Percentiles rank a stretch among this genome's conserved stretches.
Evolutionary conservation across 1,140 invertebrate species (phyloP).

Genomic region (Philopotamus ludificatus): DNA sequence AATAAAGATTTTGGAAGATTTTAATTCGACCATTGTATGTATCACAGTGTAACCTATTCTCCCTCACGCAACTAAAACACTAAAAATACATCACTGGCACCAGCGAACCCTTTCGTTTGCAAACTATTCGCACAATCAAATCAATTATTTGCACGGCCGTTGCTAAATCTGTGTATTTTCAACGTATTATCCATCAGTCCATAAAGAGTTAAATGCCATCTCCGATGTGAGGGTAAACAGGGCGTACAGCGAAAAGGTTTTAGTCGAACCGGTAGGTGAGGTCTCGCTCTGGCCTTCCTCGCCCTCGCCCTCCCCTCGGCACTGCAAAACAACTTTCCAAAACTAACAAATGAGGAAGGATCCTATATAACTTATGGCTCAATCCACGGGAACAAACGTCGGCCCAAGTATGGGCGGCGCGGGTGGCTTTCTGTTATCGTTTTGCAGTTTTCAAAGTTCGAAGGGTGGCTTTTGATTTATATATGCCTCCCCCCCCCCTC

Average conservation of each 20-base stretch:
- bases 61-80: too few species aligned
- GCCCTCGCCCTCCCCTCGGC: neutral
- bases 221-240: slow-evolving; percentile 20
- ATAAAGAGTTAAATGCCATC: slow-evolving; percentile 21
- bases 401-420: neutral
- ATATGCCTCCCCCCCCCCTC: neutral
- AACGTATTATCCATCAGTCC: slow-evolving; percentile 15
- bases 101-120: too few species aligned
- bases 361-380: slow-evolving; percentile 12
- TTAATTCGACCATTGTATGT: too few species aligned
- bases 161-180: neutral
- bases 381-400: neutral
- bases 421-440: neutral
- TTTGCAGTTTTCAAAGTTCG: slow-evolving; percentile 4
- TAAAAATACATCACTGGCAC: too few species aligned
- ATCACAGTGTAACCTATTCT: too few species aligned
- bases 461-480: slow-evolving; percentile 5
- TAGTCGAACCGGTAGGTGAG: slow-evolving; percentile 4
- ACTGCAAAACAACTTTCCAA: slow-evolving; percentile 8
- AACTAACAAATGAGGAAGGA: slow-evolving; percentile 12
- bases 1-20: too few species aligned
- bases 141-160: neutral
- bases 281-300: neutral
- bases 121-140: neutral
- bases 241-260: slow-evolving; percentile 21